Base-by-base conservation (phyloP, 2,113 vertebrate genomes). In the Desmodus rotundus region DNA sequence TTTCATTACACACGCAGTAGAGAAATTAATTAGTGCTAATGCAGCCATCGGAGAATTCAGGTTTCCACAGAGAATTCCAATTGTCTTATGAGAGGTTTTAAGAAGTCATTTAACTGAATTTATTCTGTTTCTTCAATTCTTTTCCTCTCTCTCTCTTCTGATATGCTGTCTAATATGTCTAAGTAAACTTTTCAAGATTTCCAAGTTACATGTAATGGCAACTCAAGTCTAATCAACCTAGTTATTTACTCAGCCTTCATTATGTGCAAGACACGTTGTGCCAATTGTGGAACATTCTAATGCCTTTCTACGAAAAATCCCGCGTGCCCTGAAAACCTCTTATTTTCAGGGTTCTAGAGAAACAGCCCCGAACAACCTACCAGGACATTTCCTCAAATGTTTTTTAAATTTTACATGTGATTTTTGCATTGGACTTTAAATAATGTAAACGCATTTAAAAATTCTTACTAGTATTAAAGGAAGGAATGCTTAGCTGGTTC, bases 1-100 rank as follows among this genome's bases (percentile, higher is more conserved):
- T 96, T 94, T 96, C 80, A 87, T 91, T 94, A 33, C 78, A 89
- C 5, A 91, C 91, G 36, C 31, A 86, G 56, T 36, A 91, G 92
- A 94, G 89, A 87, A 96, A 87, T 94, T 80, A 93, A 6, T 94
- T 93, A 78, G 13, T 41, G 43, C 61, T 65, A 85, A 78, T 70
- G n/a, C 33, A 82, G 68, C 36, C 77, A 73, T 19, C 78, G 50
- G 82, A 96, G 68, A 94, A 86, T 77, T 91, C 93, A 68, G 91
- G 73, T 68, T 70, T 86, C 78, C 74, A 22, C n/a, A 88, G 73
- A 94, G 77, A 96, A 93, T 95, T 93, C n/a, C 81, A 88, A 6
- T 77, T 85, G 38, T 78, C 36, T 65, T 88, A 11, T 67, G 47
- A 87, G 41, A 89, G 36, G 61, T 91, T 56, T 95, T 89, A 92